Conservation (phyloP, 2,113 vertebrate genomes). For the Halcyon senegalensis region DNA sequence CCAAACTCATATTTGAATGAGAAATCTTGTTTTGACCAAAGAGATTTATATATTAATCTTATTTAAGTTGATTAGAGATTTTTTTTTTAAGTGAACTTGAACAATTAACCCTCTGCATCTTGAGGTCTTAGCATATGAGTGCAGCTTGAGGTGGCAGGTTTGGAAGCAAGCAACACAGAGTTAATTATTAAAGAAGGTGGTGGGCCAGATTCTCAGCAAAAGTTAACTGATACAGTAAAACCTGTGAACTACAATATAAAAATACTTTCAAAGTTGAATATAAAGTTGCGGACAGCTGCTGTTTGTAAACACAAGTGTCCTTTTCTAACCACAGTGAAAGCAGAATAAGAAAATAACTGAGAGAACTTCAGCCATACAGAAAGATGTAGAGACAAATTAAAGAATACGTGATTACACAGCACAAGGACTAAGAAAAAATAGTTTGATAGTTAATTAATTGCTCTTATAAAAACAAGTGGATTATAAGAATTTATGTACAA, state of each 20-base stretch:
- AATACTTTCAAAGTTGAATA: background rate
- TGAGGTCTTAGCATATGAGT: background rate
- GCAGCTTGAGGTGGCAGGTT: background rate
- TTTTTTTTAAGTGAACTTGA: background rate
- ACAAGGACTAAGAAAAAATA: background rate
- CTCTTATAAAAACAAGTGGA: background rate
- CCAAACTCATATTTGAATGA: background rate
- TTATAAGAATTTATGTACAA: background rate
- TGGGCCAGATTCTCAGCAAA: background rate
- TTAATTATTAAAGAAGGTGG: background rate
- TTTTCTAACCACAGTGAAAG: background rate
- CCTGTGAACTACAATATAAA: background rate
- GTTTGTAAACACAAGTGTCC: background rate
- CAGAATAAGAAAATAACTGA: background rate
- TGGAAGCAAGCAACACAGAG: background rate
- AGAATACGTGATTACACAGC: background rate
- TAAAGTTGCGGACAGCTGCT: background rate
- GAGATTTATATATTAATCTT: background rate
- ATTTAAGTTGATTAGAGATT: background rate
- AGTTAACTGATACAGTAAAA: background rate
- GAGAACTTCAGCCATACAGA: background rate
- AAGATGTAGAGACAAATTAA: background rate
- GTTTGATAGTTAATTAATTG: background rate
- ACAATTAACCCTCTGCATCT: background rate
- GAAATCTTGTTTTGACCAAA: background rate